Conservation (phyloP, 2,888 invertebrate genomes). For the Diaprepes abbreviatus region DNA sequence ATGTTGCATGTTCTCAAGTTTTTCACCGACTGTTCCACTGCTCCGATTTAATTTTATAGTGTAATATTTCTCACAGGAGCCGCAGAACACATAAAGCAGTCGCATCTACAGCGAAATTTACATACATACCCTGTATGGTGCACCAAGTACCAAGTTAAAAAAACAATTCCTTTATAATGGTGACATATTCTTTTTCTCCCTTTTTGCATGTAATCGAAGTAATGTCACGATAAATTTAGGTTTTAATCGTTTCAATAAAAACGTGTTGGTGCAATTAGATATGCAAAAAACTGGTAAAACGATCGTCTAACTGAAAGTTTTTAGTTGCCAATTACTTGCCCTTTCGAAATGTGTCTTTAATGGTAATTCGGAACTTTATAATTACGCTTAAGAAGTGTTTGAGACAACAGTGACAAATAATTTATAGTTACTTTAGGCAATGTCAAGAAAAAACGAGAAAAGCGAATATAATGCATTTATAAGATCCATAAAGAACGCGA, state of each 20-base stretch:
- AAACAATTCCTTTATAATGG: slow-evolving; percentile 1
- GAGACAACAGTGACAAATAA: too few species aligned
- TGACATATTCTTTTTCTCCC: neutral
- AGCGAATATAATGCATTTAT: too few species aligned
- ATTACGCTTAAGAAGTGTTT: too few species aligned
- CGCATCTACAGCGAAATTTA: slow-evolving; percentile 1
- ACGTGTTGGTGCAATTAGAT: neutral
- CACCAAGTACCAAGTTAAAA: neutral
- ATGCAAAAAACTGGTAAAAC: slow-evolving; percentile 4
- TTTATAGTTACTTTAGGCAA: too few species aligned
- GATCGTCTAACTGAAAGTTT: slow-evolving; percentile 1
- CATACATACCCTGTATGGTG: slow-evolving; percentile 5
- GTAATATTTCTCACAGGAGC: neutral
- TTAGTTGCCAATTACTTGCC: neutral
- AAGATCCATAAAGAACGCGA: too few species aligned
- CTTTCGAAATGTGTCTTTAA: neutral
- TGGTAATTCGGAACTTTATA: slow-evolving; percentile 1
- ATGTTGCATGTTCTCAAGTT: too few species aligned
- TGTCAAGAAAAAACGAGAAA: too few species aligned
- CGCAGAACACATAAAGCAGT: neutral
- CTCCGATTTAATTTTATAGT: slow-evolving; percentile 3
- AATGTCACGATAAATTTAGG: slow-evolving; percentile 9
- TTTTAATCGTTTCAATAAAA: neutral
- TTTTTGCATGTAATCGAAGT: neutral
- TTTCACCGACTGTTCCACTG: neutral